Conservation (phyloP, 2,113 vertebrate species). For the Seriola aureovittata region DNA sequence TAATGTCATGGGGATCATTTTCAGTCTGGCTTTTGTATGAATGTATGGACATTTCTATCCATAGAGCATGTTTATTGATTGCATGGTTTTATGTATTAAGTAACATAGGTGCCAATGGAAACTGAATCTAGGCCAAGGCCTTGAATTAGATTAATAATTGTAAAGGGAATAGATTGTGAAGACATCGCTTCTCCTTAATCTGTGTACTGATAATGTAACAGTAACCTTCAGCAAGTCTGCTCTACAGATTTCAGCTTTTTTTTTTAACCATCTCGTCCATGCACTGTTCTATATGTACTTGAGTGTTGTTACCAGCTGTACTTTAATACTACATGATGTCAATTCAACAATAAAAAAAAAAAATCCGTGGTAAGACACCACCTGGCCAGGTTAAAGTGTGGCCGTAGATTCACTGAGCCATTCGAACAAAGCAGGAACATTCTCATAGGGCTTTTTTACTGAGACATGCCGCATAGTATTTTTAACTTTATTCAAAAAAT, state of each 20-base stretch:
- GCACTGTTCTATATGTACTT: slow-evolving; percentile 7
- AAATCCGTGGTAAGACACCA: background rate
- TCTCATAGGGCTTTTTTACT: slow-evolving; percentile 24
- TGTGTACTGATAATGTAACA: slow-evolving; percentile 23
- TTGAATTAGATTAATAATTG: slow-evolving; percentile 41
- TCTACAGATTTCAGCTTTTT: background rate
- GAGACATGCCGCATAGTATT: slow-evolving; percentile 35
- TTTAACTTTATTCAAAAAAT: slow-evolving; percentile 18
- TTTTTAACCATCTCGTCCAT: slow-evolving; percentile 7
- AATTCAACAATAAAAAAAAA: background rate
- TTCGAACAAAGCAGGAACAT: slow-evolving; percentile 45
- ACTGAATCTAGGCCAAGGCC: slow-evolving; percentile 7
- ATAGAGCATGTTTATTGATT: slow-evolving; percentile 51
- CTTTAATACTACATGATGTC: slow-evolving; percentile 38
- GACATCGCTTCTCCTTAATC: slow-evolving; percentile 1
- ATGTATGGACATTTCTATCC: slow-evolving; percentile 43
- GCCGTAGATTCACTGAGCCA: slow-evolving; percentile 49
- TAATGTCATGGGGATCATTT: slow-evolving; percentile 19
- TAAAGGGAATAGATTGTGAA: slow-evolving; percentile 5
- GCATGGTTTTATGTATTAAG: slow-evolving; percentile 65
- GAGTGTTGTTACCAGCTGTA: slow-evolving; percentile 26
- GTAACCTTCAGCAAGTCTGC: background rate
- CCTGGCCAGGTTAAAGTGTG: background rate
- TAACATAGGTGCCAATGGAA: slow-evolving; percentile 40
- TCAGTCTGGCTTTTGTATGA: slow-evolving; percentile 29